Evolutionary conservation across 2,797 vertebrate genomes (phyloP), one percentile per base, ranked within the genome.

Genomic region (Rhynchotus rufescens): DNA sequence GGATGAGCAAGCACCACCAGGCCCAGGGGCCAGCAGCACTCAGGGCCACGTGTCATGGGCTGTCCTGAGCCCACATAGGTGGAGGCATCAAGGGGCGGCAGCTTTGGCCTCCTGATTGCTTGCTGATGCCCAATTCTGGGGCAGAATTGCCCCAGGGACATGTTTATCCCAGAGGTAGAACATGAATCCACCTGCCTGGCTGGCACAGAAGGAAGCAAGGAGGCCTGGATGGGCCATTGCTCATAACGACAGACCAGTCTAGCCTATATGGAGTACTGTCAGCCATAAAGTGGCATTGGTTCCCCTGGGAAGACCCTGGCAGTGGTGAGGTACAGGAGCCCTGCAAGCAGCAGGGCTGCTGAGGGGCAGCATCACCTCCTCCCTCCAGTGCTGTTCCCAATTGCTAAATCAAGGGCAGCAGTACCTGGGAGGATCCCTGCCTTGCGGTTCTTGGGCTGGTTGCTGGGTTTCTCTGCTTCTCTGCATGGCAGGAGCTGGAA

Each of bases 381-480:
- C 23, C 51, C 51, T 8, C 7, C 4, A 1, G 22, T 0, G 1
- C 11, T 36, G 40, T 66, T 85, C 2, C 22, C 62, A 47, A 16
- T 28, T 0, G 1, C 49, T 61, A 67, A 8, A 6, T 26, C 4
- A 66, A 51, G 12, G 17, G 28, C 25, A 47, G 10, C 1, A 1
- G 34, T 91, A 97, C 96, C 96, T 96, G 96, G 97, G 23, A 97
- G 57, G 59, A 97, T 96, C 20, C 67, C 66, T n/a, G 94, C 83
- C 47, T 93, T 84, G 59, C 94, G 93, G 76, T 97, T 97, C 86
- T 97, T 97, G 44, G 56, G n/a, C 36, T 91, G 75, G 47, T 97
- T 97, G 79, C 81, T 92, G 30, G 72, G 68, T 76, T 96, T 95
- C 79, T 93, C 90, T 1, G 89, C 97, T 83, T 97, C 96, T 81